These are phyloP conservation scores for Neomonachus schauinslandi DNA, from an alignment of 2,113 vertebrate species.

Conservation along the genomic window DNA sequence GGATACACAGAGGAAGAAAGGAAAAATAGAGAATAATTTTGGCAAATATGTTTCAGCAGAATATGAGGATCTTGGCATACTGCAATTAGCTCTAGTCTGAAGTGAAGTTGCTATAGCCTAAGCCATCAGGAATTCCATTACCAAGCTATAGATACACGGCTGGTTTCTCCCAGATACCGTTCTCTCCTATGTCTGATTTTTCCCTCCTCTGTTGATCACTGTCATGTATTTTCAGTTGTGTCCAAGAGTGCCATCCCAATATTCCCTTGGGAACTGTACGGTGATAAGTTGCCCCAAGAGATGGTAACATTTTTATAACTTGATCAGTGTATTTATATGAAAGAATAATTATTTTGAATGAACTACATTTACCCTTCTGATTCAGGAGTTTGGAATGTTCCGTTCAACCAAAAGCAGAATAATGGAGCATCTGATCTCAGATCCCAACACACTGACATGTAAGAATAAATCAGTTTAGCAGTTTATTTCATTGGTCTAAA, in stretches of 20 bases:
- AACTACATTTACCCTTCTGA: background rate
- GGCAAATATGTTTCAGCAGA: background rate
- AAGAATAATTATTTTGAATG: slow-evolving; percentile 35
- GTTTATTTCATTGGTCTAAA: slow-evolving; percentile 13
- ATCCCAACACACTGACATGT: background rate
- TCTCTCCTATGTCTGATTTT: background rate
- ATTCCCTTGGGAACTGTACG: background rate
- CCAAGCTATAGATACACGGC: background rate
- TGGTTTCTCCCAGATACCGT: background rate
- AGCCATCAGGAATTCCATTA: background rate
- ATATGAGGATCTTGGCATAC: background rate
- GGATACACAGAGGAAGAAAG: background rate
- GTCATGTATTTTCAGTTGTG: slow-evolving; percentile 19
- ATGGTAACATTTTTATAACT: slow-evolving; percentile 4
- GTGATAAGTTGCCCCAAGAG: background rate
- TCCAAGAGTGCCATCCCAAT: background rate
- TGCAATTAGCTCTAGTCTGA: background rate
- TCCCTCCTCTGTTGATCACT: background rate
- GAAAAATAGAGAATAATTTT: background rate
- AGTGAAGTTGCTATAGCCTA: background rate
- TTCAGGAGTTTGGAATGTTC: background rate
- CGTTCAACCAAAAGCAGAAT: background rate
- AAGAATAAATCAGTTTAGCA: background rate
- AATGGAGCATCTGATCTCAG: background rate
- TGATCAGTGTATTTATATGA: background rate